Evolutionary conservation across 1,140 invertebrate species (phyloP).

Genomic region (Gryon sp.): DNA sequence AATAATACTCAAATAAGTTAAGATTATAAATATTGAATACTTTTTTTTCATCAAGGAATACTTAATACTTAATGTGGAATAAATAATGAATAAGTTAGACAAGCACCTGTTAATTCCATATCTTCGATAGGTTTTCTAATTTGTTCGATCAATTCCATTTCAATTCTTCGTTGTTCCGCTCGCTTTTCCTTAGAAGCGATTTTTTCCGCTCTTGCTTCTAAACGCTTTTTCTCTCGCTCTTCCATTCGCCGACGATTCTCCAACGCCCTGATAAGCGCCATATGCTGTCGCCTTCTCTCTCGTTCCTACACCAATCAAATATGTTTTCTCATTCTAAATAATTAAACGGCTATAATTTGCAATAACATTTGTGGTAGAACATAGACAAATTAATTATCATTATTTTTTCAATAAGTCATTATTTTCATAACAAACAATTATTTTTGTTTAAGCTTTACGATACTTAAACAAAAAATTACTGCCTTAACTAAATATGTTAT

Average conservation of each 20-base stretch:
- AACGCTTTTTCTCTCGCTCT: conserved; percentile 91
- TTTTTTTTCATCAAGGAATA: no score
- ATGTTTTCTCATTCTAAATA: not conserved
- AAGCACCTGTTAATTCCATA: conserved; percentile 87
- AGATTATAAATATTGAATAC: no score
- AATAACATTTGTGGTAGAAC: not conserved
- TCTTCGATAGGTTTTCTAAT: conserved; percentile 93
- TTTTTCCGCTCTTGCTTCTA: conserved; percentile 88
- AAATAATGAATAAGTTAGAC: no score
- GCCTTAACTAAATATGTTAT: no score
- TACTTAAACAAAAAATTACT: no score
- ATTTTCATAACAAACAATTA: no score
- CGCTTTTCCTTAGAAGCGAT: conserved; percentile 89
- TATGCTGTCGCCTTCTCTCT: conserved; percentile 93
- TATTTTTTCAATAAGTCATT: no score
- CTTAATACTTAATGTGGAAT: no score
- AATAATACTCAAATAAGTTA: no score
- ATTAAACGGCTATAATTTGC: not conserved
- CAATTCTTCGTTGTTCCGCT: conserved; percentile 89
- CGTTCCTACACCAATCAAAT: conserved; percentile 84
- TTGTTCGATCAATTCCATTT: conserved; percentile 91
- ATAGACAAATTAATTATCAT: no score
- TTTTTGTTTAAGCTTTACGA: no score
- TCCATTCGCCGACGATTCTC: conserved; percentile 92
- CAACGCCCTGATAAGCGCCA: conserved; percentile 91